Conservation (phyloP, 2,888 invertebrate species). For the Lepidochitona cinerea region DNA sequence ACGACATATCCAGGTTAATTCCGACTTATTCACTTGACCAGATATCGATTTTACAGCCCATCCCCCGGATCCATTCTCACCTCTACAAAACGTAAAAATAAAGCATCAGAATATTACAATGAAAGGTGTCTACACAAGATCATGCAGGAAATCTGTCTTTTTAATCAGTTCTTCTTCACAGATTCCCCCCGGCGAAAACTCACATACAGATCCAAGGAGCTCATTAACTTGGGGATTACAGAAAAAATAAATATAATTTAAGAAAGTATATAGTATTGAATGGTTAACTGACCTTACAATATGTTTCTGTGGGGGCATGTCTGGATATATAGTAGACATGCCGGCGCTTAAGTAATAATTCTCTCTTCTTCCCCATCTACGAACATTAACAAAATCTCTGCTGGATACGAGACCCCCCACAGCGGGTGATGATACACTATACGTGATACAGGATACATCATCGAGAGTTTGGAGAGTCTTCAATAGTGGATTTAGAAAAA, state of each 20-base stretch:
- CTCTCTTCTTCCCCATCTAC: conserved; percentile 78
- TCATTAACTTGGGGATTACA: too few species aligned
- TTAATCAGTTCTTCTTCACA: too few species aligned
- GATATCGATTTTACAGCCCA: conserved; percentile 81
- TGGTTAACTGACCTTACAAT: conserved; percentile 83
- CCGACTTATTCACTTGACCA: conserved; percentile 73
- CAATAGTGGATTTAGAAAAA: too few species aligned
- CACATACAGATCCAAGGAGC: too few species aligned
- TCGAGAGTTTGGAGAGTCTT: conserved; percentile 78
- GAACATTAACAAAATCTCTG: conserved; percentile 89
- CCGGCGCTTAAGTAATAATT: conserved; percentile 79
- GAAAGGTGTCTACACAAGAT: too few species aligned
- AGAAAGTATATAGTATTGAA: too few species aligned
- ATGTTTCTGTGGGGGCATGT: conserved; percentile 79
- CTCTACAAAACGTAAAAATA: too few species aligned
- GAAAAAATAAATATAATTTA: too few species aligned
- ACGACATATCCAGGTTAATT: conserved; percentile 87
- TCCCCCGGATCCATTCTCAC: conserved; percentile 87
- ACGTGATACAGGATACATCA: conserved; percentile 84
- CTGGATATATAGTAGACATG: conserved; percentile 79
- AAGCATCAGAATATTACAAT: too few species aligned
- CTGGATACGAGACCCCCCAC: conserved; percentile 74
- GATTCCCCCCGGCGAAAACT: too few species aligned
- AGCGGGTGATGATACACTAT: conserved; percentile 75
- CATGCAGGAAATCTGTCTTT: too few species aligned